These are phyloP conservation scores for Phania funesta DNA, from an alignment of 2,888 invertebrate species.

Conservation along the genomic window DNA sequence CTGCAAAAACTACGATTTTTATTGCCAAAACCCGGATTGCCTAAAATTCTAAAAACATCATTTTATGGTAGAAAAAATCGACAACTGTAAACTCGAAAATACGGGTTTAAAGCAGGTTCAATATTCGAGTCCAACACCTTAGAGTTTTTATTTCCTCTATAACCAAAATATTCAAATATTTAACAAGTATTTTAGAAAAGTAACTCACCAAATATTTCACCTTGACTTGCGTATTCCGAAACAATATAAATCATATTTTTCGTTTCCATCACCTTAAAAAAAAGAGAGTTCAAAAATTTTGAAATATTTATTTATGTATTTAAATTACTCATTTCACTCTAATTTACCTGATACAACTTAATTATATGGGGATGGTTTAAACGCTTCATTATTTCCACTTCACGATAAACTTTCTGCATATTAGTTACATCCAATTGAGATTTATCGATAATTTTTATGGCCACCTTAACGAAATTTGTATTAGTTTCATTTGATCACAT, in stretches of 20 bases:
- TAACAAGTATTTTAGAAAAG: not conserved
- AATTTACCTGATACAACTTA: conserved; percentile 93
- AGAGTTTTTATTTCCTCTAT: too few species aligned
- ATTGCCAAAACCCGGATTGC: too few species aligned
- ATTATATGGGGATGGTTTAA: conserved; percentile 98
- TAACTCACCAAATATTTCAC: conserved; percentile 96
- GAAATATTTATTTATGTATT: not conserved
- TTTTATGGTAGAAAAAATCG: too few species aligned
- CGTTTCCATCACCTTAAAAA: conserved; percentile 95
- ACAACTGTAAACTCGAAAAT: too few species aligned
- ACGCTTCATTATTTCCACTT: conserved; percentile 98
- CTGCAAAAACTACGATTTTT: too few species aligned
- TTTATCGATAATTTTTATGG: conserved; percentile 98
- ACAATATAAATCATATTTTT: conserved; percentile 99
- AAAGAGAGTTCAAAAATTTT: conserved; percentile 72
- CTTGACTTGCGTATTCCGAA: conserved; percentile 98
- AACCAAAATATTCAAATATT: too few species aligned
- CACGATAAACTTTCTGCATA: conserved; percentile 96
- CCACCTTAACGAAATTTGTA: conserved; percentile 85
- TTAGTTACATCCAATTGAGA: conserved; percentile 94
- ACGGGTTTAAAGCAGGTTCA: too few species aligned
- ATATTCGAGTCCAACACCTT: too few species aligned
- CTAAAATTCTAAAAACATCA: too few species aligned
- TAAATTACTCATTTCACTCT: not conserved
- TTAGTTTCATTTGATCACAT: not conserved